Evolutionary conservation across 2,888 invertebrate species (phyloP).

Genomic region (Caenorhabditis afra): DNA sequence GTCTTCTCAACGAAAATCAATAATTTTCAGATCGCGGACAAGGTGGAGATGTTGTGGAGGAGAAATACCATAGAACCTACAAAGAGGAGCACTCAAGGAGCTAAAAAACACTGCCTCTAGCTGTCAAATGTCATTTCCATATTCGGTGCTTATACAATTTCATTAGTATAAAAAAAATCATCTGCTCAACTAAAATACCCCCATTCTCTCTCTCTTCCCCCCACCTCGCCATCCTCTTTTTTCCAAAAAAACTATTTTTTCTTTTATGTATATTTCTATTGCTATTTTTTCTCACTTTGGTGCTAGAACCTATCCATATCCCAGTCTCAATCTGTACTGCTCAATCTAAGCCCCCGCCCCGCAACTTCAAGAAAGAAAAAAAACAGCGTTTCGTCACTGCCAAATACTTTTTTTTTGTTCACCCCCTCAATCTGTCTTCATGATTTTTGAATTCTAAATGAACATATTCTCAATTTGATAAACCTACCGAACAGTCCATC

Average conservation of each 20-base stretch:
- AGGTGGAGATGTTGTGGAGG: conserved; percentile 72
- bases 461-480: conserved; percentile 9
- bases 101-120: conserved; percentile 38
- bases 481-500: no score
- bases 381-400: conserved; percentile 38
- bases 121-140: conserved; percentile 47
- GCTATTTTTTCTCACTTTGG: conserved; percentile 40
- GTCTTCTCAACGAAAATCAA: no score
- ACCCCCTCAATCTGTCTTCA: conserved; percentile 12
- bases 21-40: conserved; percentile 50
- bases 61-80: conserved; percentile 76
- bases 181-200: no score
- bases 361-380: conserved; percentile 13
- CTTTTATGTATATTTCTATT: conserved; percentile 45
- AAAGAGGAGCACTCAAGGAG: conserved; percentile 65
- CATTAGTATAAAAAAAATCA: background rate
- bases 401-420: conserved; percentile 37
- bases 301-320: conserved; percentile 54
- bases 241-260: conserved; percentile 6
- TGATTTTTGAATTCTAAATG: conserved; percentile 26
- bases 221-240: conserved; percentile 8
- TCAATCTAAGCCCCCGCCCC: conserved; percentile 25
- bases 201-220: background rate
- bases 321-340: conserved; percentile 38
- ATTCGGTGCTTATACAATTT: conserved; percentile 34